Conservation (phyloP, 2,113 vertebrate genomes). For the Bos taurus region ARS-UCD2.0 NC_037350.1:36268001-36268500, state of each 20-base stretch:
- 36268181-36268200: background rate
- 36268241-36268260: background rate
- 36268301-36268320: background rate
- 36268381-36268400: background rate
- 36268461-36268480: background rate
- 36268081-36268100: too few relatives aligned
- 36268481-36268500: background rate
- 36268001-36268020: background rate
- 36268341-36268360: too few relatives aligned
- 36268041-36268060: background rate
- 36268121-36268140: accelerated
- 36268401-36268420: background rate
- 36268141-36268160: background rate
- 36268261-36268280: background rate
- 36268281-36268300: background rate
- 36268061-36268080: background rate
- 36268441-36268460: background rate
- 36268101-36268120: background rate
- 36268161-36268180: accelerated
- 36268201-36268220: background rate
- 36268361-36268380: background rate
- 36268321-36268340: background rate
- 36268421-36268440: background rate
- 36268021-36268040: background rate
- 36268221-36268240: background rate